Conservation (phyloP, 37 sponge, comb jelly and placozoan genomes). For the Crambe crambe region DNA sequence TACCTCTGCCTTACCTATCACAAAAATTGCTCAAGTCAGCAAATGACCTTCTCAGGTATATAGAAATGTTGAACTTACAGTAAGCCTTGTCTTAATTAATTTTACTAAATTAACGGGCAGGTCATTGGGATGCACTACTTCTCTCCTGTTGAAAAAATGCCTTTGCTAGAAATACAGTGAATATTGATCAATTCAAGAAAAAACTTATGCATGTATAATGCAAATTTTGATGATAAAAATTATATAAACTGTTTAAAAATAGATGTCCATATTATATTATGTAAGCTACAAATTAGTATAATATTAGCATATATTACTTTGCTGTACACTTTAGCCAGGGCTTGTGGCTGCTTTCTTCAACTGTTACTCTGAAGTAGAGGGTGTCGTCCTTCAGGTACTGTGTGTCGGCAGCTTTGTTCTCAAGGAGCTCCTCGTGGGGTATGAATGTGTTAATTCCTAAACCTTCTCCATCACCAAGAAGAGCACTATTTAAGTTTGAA, state of each 20-base stretch:
- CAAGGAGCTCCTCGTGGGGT: not conserved
- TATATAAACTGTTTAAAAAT: no score
- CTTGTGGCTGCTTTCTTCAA: no score
- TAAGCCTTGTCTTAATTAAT: not conserved
- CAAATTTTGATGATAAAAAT: no score
- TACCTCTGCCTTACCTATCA: conserved; percentile 97
- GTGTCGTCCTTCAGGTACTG: not conserved
- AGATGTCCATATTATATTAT: no score
- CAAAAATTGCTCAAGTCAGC: conserved; percentile 91
- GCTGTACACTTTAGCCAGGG: no score
- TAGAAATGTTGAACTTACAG: not conserved
- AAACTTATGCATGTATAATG: no score
- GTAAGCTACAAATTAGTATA: no score
- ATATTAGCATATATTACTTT: no score
- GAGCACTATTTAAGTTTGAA: no score
- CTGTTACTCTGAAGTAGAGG: no score
- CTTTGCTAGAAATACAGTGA: conserved; percentile 97
- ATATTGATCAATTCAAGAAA: no score
- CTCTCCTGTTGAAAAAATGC: conserved; percentile 99
- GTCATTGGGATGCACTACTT: conserved; percentile 99
- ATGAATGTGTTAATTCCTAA: not conserved
- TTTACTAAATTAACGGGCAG: conserved; percentile 9
- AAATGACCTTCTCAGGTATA: conserved; percentile 87
- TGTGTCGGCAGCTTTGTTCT: not conserved
- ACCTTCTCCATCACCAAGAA: no score